Percentiles rank a stretch among this genome's conserved stretches.
These are phyloP conservation scores for Thymelicus sylvestris DNA, from an alignment of 2,888 invertebrate genomes.

Conservation along the genomic window DNA sequence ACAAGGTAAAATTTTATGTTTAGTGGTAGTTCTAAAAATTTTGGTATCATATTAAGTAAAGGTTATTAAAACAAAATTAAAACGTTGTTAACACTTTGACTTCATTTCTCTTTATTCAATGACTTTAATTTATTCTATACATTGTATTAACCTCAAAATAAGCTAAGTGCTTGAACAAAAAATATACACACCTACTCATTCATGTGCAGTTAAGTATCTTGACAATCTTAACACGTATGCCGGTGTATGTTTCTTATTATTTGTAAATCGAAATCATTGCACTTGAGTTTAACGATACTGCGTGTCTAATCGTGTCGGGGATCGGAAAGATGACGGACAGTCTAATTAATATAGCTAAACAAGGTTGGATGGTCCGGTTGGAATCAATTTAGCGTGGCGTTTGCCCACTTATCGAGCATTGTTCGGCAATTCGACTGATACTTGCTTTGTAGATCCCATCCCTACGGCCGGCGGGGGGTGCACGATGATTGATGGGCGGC, in stretches of 20 bases:
- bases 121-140: no score
- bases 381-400: conserved; percentile 79
- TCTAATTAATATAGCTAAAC: conserved; percentile 65
- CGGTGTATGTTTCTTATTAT: background rate
- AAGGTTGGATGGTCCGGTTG: conserved; percentile 64
- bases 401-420: conserved; percentile 82
- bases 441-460: conserved; percentile 79
- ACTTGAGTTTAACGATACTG: conserved; percentile 10
- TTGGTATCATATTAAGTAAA: background rate
- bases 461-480: conserved; percentile 81
- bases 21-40: background rate
- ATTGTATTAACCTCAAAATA: no score
- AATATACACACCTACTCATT: no score
- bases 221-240: background rate
- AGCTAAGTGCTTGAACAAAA: no score
- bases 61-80: background rate
- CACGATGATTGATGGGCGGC: conserved; percentile 81
- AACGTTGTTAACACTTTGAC: background rate
- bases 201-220: no score
- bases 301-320: conserved; percentile 17
- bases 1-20: conserved; percentile 14
- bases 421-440: conserved; percentile 62
- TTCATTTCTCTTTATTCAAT: background rate
- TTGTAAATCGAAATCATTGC: conserved; percentile 8
- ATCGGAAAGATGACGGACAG: conserved; percentile 34